Evolutionary conservation across 2,113 vertebrate species (phyloP), one percentile per base, ranked within the genome.

Genomic region (Callospermophilus lateralis): DNA sequence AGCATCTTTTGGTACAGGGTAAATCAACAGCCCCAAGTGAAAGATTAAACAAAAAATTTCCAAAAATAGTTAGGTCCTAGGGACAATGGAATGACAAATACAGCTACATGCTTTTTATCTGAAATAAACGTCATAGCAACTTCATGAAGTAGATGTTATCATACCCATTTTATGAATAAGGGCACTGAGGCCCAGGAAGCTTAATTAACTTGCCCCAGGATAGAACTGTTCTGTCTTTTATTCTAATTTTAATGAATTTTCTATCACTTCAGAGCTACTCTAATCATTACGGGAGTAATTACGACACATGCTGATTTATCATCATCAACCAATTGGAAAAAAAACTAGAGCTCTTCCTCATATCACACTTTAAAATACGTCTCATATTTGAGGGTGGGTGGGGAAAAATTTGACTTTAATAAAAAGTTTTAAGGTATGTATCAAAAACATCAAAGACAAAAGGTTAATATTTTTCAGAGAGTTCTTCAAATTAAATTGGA

Each of bases 401-500:
- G 8, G 45, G 1, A 45, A 45, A 84, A 61, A 76, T 45, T 34
- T 81, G 26, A 84, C 48, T 74, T 39, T 93, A 55, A 70, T 53
- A 51, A 84, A 45, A 84, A 32, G 6, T 26, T 83, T 84, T 88
- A 84, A 81, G 48, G 20, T 45, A 45, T 61, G 48, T 55, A 87
- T 48, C 32, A 55, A 28, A 94, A 91, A 48, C 7, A 97, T 78
- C 32, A 34, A 86, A 87, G 74, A 72, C 4, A 90, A 91, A 83
- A 37, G 4, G 2, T 42, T 86, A n/a, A 55, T 80, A 79, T 34
- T 84, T 42, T 83, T 58, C 63, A 77, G 42, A 55, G n/a, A 72
- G 19, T 68, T 76, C 65, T 84, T 42, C 63, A 45, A 72, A 78
- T 58, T 65, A 90, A 78, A 53, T 87, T 32, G 42, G 22, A 73